phyloP scores from a whole-genome alignment of 2,797 vertebrate genomes.

The Leuciscus waleckii region DNA sequence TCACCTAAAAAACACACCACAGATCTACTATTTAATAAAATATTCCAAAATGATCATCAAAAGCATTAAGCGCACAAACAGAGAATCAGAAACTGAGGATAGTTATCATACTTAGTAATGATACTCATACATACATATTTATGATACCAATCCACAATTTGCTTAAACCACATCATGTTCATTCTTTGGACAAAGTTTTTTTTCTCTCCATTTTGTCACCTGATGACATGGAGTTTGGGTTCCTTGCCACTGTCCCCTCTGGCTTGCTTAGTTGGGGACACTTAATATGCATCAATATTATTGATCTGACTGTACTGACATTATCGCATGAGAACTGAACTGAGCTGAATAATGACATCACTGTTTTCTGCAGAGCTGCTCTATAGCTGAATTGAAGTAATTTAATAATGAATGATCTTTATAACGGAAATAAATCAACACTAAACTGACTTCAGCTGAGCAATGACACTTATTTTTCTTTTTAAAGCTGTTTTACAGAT shows the following conservation, averaged over 20 bases:
- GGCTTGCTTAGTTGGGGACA: neutral
- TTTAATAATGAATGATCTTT: neutral
- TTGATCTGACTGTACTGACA: neutral
- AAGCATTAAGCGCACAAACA: neutral
- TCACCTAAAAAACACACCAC: constrained; percentile 69
- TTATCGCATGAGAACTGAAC: neutral
- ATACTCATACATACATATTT: neutral
- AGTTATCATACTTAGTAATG: neutral
- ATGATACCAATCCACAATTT: neutral
- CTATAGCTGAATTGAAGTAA: neutral
- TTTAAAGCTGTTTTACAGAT: neutral
- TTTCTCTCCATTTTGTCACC: neutral
- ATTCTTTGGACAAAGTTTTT: neutral
- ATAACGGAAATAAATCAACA: neutral
- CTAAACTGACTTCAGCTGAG: neutral
- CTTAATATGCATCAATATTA: neutral
- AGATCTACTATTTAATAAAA: neutral
- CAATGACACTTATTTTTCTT: neutral
- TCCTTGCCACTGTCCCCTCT: neutral
- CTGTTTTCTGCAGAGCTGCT: neutral
- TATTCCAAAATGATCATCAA: neutral
- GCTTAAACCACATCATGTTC: neutral
- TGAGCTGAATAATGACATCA: neutral
- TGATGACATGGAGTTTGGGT: no score
- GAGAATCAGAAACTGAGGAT: neutral